Evolutionary conservation across 2,113 vertebrate genomes (phyloP).

Genomic region (Arenaria interpres): DNA sequence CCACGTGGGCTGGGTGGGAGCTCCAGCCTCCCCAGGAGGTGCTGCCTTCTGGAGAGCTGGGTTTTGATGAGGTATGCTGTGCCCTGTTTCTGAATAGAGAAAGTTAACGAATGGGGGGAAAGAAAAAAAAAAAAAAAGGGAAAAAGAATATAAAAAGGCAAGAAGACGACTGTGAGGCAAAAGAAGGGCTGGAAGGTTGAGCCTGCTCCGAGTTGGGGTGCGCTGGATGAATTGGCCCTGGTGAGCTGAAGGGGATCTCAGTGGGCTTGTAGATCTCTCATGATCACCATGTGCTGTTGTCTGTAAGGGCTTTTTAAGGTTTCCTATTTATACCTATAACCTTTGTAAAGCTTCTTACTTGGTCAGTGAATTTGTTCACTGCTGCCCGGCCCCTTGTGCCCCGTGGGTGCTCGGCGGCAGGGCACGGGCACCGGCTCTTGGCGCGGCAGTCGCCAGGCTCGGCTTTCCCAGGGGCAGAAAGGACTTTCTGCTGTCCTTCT

Average conservation of each 20-base stretch:
- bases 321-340: not conserved
- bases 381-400: not conserved
- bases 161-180: not conserved
- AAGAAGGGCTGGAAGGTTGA: not conserved
- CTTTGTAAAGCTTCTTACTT: not conserved
- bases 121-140: not conserved
- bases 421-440: accelerated
- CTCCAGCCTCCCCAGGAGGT: not conserved
- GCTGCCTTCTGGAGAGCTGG: accelerated
- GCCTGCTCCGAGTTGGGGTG: accelerated
- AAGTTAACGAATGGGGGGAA: not conserved
- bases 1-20: not conserved
- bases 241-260: accelerated
- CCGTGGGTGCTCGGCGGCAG: accelerated
- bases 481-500: not conserved
- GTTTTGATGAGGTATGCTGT: accelerated
- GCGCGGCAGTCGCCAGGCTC: accelerated
- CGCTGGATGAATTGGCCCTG: not conserved
- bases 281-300: too few relatives aligned
- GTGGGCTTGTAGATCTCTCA: too few relatives aligned
- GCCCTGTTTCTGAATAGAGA: not conserved
- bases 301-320: not conserved
- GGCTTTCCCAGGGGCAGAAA: not conserved
- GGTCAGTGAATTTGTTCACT: not conserved
- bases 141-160: not conserved